Evolutionary conservation across 2,113 vertebrate species (phyloP).

Genomic region (Aythya baeri): DNA sequence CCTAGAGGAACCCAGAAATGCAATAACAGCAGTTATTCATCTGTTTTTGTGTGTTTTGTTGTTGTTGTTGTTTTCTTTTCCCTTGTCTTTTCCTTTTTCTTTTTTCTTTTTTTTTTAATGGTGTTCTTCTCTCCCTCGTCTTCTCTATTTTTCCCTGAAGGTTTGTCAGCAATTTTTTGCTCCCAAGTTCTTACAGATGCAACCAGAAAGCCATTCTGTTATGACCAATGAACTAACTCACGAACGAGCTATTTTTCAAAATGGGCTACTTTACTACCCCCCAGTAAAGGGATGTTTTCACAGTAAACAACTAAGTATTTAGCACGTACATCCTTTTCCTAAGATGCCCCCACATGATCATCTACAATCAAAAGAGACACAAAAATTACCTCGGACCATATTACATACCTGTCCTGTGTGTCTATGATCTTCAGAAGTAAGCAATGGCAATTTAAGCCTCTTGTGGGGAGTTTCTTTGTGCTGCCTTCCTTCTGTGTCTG

Average conservation of each 20-base stretch:
- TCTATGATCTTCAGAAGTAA: not conserved
- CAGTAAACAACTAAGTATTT: not conserved
- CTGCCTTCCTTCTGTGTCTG: not conserved
- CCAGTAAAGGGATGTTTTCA: too few relatives aligned
- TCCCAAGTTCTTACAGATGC: not conserved
- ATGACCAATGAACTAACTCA: not conserved
- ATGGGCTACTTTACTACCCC: not conserved
- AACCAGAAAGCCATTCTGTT: not conserved
- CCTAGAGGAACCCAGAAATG: not conserved
- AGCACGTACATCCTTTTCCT: not conserved
- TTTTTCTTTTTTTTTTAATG: not conserved
- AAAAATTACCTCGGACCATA: not conserved
- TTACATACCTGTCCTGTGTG: not conserved
- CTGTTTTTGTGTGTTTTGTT: too few relatives aligned
- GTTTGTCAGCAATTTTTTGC: too few relatives aligned
- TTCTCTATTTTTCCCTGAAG: not conserved
- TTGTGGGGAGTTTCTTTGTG: not conserved
- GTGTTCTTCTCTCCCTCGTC: not conserved
- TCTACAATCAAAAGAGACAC: not conserved
- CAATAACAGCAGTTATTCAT: not conserved
- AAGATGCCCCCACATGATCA: not conserved
- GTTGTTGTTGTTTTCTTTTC: too few relatives aligned
- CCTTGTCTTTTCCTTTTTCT: too few relatives aligned
- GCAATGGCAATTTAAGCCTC: not conserved
- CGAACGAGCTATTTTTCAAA: not conserved